A percentile compares a stretch with the other conserved stretches of the same genome.
These are phyloP conservation scores for Gallinago jamesoni DNA, from an alignment of 2,113 vertebrate genomes.

Conservation along the genomic window DNA sequence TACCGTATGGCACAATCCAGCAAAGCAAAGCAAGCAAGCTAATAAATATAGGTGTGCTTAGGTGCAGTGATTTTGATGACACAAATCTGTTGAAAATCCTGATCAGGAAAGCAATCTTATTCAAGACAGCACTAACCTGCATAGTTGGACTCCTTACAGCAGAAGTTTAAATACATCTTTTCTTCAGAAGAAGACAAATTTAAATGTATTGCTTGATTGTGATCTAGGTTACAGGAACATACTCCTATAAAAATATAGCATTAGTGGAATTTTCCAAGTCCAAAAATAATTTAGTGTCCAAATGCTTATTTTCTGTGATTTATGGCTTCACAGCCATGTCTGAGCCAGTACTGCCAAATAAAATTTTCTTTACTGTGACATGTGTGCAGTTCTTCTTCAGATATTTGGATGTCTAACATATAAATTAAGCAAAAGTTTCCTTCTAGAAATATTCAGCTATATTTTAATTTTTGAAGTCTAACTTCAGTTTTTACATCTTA, in stretches of 20 bases:
- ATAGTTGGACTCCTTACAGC: neutral
- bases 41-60: neutral
- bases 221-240: conserved; percentile 11
- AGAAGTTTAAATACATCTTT: conserved; percentile 4
- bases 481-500: neutral
- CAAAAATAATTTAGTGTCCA: conserved; percentile 41
- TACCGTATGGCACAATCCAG: neutral
- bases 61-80: neutral
- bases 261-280: conserved; percentile 47
- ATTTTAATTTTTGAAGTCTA: neutral
- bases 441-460: neutral
- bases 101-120: neutral
- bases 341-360: conserved; percentile 33
- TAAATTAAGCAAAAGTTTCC: neutral
- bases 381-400: neutral
- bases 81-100: neutral
- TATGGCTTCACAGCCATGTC: neutral
- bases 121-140: neutral
- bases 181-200: neutral
- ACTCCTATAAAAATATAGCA: conserved; percentile 33
- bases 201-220: neutral
- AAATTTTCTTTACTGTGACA: conserved; percentile 31
- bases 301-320: conserved; percentile 39
- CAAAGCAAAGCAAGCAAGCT: neutral
- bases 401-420: neutral